These are phyloP conservation scores for Gerris lacustris DNA, from an alignment of 2,888 invertebrate species.

Conservation along the genomic window DNA sequence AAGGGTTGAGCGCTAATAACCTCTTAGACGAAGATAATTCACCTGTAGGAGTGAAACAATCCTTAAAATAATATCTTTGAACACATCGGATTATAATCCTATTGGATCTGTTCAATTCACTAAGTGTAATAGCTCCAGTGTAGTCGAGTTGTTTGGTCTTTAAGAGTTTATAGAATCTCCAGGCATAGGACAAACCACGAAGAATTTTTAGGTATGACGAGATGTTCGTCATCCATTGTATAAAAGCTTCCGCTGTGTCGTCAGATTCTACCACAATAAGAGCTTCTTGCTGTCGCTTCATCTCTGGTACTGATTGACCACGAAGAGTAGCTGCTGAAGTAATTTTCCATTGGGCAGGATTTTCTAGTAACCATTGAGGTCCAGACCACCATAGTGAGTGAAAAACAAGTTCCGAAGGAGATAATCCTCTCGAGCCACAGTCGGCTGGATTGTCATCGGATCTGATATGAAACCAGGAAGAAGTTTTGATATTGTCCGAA, in stretches of 20 bases:
- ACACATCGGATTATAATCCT: not conserved
- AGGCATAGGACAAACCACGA: not conserved
- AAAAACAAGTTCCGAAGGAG: conserved; percentile 7
- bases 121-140: not conserved
- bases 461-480: not conserved
- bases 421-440: conserved; percentile 7
- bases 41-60: not conserved
- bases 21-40: not conserved
- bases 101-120: not conserved
- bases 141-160: not conserved
- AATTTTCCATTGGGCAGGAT: not conserved
- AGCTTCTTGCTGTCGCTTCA: not conserved
- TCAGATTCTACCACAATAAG: not conserved
- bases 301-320: not conserved
- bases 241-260: not conserved
- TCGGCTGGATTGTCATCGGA: not conserved
- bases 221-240: not conserved
- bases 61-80: not conserved
- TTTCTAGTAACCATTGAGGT: not conserved
- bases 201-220: not conserved
- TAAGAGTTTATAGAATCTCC: not conserved
- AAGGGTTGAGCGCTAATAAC: conserved; percentile 7
- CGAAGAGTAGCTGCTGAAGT: not conserved
- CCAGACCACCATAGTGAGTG: conserved; percentile 6
- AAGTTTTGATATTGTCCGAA: conserved; percentile 24